phyloP scores from a whole-genome alignment of 1,140 invertebrate genomes.

The Dinothrombium tinctorium region DNA sequence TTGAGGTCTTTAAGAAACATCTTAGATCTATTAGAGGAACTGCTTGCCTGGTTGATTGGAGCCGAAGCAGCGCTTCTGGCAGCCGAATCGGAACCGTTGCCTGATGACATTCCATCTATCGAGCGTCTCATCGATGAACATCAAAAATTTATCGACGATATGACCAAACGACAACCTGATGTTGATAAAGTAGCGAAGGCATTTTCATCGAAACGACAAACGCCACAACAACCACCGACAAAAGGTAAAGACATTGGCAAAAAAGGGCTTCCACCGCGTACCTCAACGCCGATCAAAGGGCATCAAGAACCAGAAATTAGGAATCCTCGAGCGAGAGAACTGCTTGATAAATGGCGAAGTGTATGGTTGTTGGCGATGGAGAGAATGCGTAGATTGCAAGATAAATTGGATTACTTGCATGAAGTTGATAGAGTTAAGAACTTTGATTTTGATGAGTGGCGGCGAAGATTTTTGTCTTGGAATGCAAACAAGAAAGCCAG shows the following conservation, averaged over 20 bases:
- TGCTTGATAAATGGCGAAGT: conserved; percentile 88
- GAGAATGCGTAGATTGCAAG: conserved; percentile 67
- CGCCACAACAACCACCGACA: neutral
- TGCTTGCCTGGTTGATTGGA: conserved; percentile 71
- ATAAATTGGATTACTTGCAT: conserved; percentile 66
- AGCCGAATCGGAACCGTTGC: conserved; percentile 59
- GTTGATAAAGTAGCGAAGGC: conserved; percentile 44
- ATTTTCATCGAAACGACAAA: conserved; percentile 11
- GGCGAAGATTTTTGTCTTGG: conserved; percentile 89
- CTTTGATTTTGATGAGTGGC: conserved; percentile 99
- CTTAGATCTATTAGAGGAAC: conserved; percentile 53
- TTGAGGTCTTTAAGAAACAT: conserved; percentile 29
- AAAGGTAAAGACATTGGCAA: neutral
- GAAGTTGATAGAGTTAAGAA: conserved; percentile 80
- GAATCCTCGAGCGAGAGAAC: conserved; percentile 57
- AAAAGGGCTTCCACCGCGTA: neutral
- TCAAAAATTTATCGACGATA: conserved; percentile 72
- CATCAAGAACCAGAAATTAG: conserved; percentile 52
- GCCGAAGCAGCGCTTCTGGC: conserved; percentile 58
- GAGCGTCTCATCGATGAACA: conserved; percentile 73
- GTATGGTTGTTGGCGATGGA: conserved; percentile 95
- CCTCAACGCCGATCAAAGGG: neutral
- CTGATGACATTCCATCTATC: conserved; percentile 63
- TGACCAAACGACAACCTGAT: conserved; percentile 55
- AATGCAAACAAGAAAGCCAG: conserved; percentile 98